Conservation (phyloP, 2,797 vertebrate species). For the Silurus lanzhouensis region DNA sequence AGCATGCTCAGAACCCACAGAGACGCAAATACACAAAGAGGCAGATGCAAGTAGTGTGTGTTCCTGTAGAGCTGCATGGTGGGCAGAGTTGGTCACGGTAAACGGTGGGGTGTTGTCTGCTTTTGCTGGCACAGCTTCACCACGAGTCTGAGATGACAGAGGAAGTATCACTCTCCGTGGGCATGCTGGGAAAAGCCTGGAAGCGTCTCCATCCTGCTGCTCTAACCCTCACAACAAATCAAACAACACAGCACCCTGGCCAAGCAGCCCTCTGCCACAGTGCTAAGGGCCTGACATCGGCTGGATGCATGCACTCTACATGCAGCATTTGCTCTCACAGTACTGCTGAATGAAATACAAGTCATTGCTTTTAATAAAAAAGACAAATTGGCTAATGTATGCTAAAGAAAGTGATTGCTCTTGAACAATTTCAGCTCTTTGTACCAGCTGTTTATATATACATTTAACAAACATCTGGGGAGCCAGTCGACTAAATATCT, state of each 20-base stretch:
- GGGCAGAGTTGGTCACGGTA: slow-evolving; percentile 67
- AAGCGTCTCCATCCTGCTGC: slow-evolving; percentile 73
- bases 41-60: slow-evolving; percentile 42
- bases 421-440: background rate
- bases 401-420: background rate
- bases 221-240: slow-evolving; percentile 75
- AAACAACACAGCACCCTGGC: slow-evolving; percentile 60
- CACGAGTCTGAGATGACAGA: slow-evolving; percentile 67
- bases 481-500: background rate
- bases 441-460: background rate
- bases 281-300: slow-evolving; percentile 11
- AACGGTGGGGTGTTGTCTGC: slow-evolving; percentile 64
- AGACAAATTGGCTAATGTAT: background rate
- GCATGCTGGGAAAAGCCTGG: slow-evolving; percentile 76
- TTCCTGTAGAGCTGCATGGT: slow-evolving; percentile 57
- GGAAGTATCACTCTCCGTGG: slow-evolving; percentile 78
- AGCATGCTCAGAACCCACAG: slow-evolving; percentile 19
- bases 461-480: background rate
- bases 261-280: slow-evolving; percentile 50
- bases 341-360: slow-evolving; percentile 3
- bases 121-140: slow-evolving; percentile 70
- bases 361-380: background rate
- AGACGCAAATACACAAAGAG: slow-evolving; percentile 24
- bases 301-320: background rate
- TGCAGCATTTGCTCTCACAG: background rate